Conservation (phyloP, 2,113 vertebrate species). For the Proteles cristata region DNA sequence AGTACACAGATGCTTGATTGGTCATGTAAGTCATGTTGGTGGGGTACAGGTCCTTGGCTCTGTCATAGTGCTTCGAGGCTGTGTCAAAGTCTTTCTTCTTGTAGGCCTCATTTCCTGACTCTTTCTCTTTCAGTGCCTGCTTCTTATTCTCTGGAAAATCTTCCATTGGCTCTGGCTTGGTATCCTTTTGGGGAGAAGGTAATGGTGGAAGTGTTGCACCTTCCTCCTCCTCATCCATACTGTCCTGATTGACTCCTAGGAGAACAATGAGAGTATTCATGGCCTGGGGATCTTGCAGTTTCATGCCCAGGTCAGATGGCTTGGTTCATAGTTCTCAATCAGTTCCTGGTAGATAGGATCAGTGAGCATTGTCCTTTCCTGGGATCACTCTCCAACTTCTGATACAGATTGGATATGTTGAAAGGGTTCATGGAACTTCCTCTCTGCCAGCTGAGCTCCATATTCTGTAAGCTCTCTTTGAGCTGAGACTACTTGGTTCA, state of each 20-base stretch:
- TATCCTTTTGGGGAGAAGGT: constrained; percentile 88
- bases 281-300: constrained; percentile 92
- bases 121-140: constrained; percentile 93
- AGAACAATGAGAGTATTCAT: constrained; percentile 96
- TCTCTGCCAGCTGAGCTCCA: constrained; percentile 92
- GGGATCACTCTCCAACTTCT: constrained; percentile 92
- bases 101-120: constrained; percentile 92
- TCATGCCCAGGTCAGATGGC: constrained; percentile 92
- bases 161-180: constrained; percentile 92
- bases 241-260: constrained; percentile 91
- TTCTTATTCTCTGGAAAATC: constrained; percentile 94
- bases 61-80: constrained; percentile 92
- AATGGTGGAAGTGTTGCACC: constrained; percentile 87
- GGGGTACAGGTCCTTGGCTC: constrained; percentile 90
- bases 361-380: constrained; percentile 88
- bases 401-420: constrained; percentile 91
- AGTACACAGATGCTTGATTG: constrained; percentile 96
- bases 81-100: constrained; percentile 93
- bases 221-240: constrained; percentile 92
- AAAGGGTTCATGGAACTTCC: constrained; percentile 95
- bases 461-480: constrained; percentile 94
- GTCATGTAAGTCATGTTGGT: constrained; percentile 94
- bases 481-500: constrained; percentile 92
- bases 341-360: constrained; percentile 93
- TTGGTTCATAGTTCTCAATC: constrained; percentile 91